Evolutionary conservation across 2,797 vertebrate species (phyloP).

Genomic region (Toxotes lorentzi): DNA sequence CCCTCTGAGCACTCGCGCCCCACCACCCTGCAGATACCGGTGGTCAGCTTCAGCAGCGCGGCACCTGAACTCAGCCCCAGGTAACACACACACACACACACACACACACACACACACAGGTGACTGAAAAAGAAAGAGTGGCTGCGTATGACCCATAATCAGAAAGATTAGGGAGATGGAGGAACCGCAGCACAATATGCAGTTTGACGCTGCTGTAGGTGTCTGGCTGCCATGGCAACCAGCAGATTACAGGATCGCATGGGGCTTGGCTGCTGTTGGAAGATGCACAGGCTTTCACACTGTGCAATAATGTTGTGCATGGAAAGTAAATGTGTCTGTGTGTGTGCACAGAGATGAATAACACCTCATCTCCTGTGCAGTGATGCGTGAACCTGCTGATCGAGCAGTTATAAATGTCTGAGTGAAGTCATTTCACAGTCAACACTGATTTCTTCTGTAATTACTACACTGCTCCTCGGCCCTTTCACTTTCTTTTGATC

Average conservation of each 20-base stretch:
- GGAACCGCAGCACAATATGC: constrained; percentile 25
- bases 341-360: constrained; percentile 30
- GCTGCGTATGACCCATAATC: background rate
- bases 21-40: constrained; percentile 86
- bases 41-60: constrained; percentile 84
- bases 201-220: constrained; percentile 56
- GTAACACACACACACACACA: constrained; percentile 66
- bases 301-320: constrained; percentile 5
- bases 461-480: background rate
- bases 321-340: background rate
- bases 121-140: background rate
- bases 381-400: constrained; percentile 25
- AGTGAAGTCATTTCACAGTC: background rate
- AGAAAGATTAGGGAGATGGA: constrained; percentile 3
- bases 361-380: background rate
- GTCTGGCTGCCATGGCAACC: constrained; percentile 82
- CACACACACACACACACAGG: constrained; percentile 17
- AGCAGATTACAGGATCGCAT: constrained; percentile 28
- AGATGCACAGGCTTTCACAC: constrained; percentile 24
- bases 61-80: constrained; percentile 87
- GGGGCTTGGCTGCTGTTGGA: constrained; percentile 20
- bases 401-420: background rate
- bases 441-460: background rate
- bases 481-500: constrained; percentile 8
- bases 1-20: constrained; percentile 80